Percentiles rank a stretch among this genome's conserved stretches.
Evolutionary conservation across 2,888 invertebrate species (phyloP).

Genomic region (Xylota segnis): DNA sequence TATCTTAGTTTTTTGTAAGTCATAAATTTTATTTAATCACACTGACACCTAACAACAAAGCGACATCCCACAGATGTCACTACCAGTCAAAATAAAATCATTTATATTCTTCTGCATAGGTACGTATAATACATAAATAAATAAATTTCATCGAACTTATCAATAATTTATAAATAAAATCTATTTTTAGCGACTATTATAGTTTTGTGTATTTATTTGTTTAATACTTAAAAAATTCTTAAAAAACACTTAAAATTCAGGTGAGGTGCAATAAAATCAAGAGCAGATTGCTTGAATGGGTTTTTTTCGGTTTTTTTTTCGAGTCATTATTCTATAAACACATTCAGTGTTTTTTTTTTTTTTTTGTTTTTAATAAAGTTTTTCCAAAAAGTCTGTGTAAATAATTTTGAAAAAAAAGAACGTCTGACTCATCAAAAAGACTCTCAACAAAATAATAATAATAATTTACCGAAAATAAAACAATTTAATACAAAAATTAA

Average conservation of each 20-base stretch:
- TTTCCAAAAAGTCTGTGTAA: neutral
- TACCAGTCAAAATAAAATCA: conserved; percentile 21
- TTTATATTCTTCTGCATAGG: conserved; percentile 9
- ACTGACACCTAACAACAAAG: conserved; percentile 33
- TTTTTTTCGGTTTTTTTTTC: neutral
- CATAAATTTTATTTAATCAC: conserved; percentile 36
- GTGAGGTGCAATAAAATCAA: neutral
- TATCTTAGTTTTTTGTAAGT: conserved; percentile 19
- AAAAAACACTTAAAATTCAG: conserved; percentile 4
- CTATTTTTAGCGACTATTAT: conserved; percentile 45
- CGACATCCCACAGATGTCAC: conserved; percentile 47
- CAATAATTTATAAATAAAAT: conserved; percentile 41
- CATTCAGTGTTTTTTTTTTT: neutral
- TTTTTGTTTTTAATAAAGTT: neutral
- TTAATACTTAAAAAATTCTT: conserved; percentile 10
- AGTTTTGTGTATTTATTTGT: conserved; percentile 14
- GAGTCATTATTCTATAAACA: neutral
- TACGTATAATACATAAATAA: no score
- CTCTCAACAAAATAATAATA: conserved; percentile 22
- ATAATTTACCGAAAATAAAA: conserved; percentile 10
- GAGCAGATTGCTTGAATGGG: neutral
- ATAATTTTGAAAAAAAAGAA: conserved; percentile 4
- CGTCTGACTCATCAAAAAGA: conserved; percentile 38
- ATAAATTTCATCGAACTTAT: conserved; percentile 26
- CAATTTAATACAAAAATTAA: no score